Evolutionary conservation across 2,797 vertebrate species (phyloP), one percentile per base, ranked within the genome.

Genomic region (Carapus acus): DNA sequence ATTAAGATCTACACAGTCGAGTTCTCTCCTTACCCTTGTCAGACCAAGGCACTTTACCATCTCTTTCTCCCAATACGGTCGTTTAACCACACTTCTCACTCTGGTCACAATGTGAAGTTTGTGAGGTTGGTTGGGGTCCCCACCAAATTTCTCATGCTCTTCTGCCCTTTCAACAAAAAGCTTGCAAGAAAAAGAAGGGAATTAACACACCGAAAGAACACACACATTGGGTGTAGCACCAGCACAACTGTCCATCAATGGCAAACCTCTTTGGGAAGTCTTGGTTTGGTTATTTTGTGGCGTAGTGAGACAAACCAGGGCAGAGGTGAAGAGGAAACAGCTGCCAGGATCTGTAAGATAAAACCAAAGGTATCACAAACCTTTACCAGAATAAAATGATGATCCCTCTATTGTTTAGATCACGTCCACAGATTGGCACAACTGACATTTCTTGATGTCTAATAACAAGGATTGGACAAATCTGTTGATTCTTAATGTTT

Each of bases 21-120:
- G n/a, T n/a, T n/a, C n/a, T n/a, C n/a, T n/a, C n/a, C 13, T 45
- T 78, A 98, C 96, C 85, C 93, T 96, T 49, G 82, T 19, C 54
- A 99, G 84, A 7, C 93, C 91, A 14, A 98, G 87, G 61, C 76
- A 40, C 67, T 71, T 88, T 47, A 99, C 49, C 20, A 85, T 71
- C 11, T 93, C 85, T 74, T 92, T 99, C 79, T 97, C 96, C 94
- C 96, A 99, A 51, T 97, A 92, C 0, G 94, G 94, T 52, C 94
- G 87, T 15, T 92, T 64, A 48, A 78, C 41, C 6, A 71, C 78
- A 65, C 89, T 88, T 82, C 72, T 93, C 49, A 98, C 89, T 54
- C 94, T 86, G 0, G 91, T 96, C 58, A 98, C 57, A 52, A 98
- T 54, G 0, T 99, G 95, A 12, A 97, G 81, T 83, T 96, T 93